Evolutionary conservation across 2,888 invertebrate species (phyloP).

Genomic region (Cremastinae sp.): DNA sequence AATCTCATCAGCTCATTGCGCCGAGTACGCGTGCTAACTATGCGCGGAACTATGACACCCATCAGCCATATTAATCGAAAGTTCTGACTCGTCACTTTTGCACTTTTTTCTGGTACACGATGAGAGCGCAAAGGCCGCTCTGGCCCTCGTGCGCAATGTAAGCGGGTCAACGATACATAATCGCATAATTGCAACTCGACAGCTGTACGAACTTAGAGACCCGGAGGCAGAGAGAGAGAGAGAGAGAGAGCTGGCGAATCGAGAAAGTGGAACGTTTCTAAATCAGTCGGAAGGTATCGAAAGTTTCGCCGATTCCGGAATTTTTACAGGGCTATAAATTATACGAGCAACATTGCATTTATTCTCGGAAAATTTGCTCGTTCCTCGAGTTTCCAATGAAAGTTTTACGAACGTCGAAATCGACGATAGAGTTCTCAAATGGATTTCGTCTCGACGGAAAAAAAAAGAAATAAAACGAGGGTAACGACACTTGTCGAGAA

Average conservation of each 20-base stretch:
- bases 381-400: neutral
- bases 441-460: neutral
- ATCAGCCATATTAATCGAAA: no score
- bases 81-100: conserved; percentile 2
- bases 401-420: no score
- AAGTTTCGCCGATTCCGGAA: conserved; percentile 34
- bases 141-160: conserved; percentile 1
- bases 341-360: neutral
- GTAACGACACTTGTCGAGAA: conserved; percentile 2
- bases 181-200: conserved; percentile 28
- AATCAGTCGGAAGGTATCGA: conserved; percentile 58
- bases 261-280: conserved; percentile 55
- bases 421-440: no score
- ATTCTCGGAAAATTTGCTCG: neutral
- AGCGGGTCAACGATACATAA: conserved; percentile 29
- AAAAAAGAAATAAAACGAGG: neutral
- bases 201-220: conserved; percentile 7
- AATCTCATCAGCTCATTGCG: neutral
- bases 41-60: neutral
- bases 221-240: neutral
- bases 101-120: neutral
- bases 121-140: neutral
- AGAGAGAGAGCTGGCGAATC: conserved; percentile 31
- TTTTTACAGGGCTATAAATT: conserved; percentile 4
- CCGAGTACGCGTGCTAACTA: neutral